Percentiles rank a stretch among this genome's conserved stretches.
Evolutionary conservation across 2,888 invertebrate species (phyloP).

Genomic region (Ametastegia equiseti): DNA sequence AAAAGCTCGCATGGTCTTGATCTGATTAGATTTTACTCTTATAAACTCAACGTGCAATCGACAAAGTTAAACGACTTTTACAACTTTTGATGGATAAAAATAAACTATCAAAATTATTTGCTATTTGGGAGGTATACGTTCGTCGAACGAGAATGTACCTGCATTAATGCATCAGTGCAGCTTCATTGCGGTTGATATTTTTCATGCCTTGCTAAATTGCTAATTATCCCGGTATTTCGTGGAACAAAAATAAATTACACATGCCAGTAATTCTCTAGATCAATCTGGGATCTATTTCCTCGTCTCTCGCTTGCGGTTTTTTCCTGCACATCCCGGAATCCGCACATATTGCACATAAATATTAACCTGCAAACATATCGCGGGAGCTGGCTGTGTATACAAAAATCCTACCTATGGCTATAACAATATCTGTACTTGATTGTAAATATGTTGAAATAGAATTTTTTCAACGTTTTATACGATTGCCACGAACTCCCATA

Average conservation of each 20-base stretch:
- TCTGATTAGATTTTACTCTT: background rate
- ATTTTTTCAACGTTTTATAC: background rate
- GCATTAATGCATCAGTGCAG: no score
- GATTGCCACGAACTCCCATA: background rate
- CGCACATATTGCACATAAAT: background rate
- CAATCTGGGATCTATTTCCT: background rate
- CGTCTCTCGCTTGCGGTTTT: background rate
- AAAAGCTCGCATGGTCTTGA: conserved; percentile 21
- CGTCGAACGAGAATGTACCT: no score
- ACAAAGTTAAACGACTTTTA: background rate
- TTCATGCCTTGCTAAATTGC: background rate
- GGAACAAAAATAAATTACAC: background rate
- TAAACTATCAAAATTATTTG: background rate
- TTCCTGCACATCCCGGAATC: background rate
- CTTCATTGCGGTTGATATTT: background rate
- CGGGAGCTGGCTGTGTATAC: background rate
- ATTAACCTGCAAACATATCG: background rate
- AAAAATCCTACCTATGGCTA: no score
- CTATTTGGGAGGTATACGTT: no score
- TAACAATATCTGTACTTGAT: no score
- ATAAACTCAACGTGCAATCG: background rate
- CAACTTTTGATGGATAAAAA: background rate
- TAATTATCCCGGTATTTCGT: background rate
- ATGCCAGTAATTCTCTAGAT: background rate
- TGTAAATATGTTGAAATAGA: background rate